phyloP scores from a whole-genome alignment of 2,113 vertebrate genomes.

The Hippocampus abdominalis region DNA sequence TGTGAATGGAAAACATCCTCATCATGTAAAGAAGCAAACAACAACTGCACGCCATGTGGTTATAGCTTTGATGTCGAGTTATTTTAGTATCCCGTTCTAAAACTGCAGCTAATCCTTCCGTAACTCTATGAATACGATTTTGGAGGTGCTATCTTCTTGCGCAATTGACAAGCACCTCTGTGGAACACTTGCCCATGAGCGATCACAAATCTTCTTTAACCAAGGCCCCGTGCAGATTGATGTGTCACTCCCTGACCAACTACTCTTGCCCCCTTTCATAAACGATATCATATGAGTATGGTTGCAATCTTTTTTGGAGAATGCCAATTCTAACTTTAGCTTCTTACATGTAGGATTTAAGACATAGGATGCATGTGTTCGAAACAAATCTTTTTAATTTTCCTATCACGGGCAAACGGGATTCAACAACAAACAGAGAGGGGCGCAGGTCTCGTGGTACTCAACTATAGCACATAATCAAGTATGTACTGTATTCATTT shows the following conservation, averaged over 20 bases:
- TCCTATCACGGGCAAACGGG: slow-evolving; percentile 1
- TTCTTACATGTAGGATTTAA: slow-evolving; percentile 11
- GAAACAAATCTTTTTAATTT: slow-evolving; percentile 12
- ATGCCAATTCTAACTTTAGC: slow-evolving; percentile 11
- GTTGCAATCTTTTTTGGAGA: slow-evolving; percentile 4
- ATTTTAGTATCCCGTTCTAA: slow-evolving; percentile 15
- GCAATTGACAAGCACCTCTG: slow-evolving; percentile 41
- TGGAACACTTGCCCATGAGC: slow-evolving; percentile 44
- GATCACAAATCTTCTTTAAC: slow-evolving; percentile 49
- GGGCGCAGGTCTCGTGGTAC: neutral
- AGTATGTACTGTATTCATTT: slow-evolving; percentile 1
- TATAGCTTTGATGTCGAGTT: slow-evolving; percentile 32
- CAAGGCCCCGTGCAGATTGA: slow-evolving; percentile 33
- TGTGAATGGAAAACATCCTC: neutral
- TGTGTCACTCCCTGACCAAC: slow-evolving; percentile 26
- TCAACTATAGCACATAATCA: slow-evolving; percentile 18
- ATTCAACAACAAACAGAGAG: neutral
- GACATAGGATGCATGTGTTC: slow-evolving; percentile 10
- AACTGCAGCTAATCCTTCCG: slow-evolving; percentile 39
- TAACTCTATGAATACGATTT: slow-evolving; percentile 49
- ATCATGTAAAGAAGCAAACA: slow-evolving; percentile 7
- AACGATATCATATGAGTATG: slow-evolving; percentile 14
- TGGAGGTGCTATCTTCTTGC: slow-evolving; percentile 42
- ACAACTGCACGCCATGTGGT: slow-evolving; percentile 21
- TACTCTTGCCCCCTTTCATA: slow-evolving; percentile 25